Evolutionary conservation across 2,888 invertebrate species (phyloP), one percentile per base, ranked within the genome.

Genomic region (Cataglyphis cursor): DNA sequence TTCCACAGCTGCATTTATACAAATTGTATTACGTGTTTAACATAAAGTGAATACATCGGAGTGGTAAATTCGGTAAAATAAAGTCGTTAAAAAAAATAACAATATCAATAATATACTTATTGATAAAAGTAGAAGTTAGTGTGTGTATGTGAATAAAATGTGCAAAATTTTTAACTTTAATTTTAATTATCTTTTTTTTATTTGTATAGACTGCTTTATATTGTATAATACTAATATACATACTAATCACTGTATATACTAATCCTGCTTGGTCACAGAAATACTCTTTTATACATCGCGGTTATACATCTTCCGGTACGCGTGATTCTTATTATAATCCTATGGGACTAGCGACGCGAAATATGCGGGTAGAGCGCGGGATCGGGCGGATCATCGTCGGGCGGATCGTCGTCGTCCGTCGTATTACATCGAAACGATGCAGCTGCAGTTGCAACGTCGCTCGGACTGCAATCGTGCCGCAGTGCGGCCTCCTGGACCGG

Each of bases 401-500:
- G 24, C 21, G 41, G n/a, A n/a, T 44, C 44, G 35, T 31, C 41
- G n/a, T 54, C 21, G 70, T 54, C 66, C 76, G 44, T 85, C 70
- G 72, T 78, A 84, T 82, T 83, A 85, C 83, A 87, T 78, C 21
- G 74, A 70, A 81, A 78, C 76, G 82, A 73, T 66, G 86, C 86
- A 76, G 85, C 84, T 76, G 84, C 74, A 82, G 78, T 80, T 59
- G 54, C 83, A 54, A 84, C 81, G 74, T 64, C 81, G 72, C 57
- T 73, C 57, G 70, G 68, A 64, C 70, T 62, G 84, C 81, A 66
- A 72, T 44, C 48, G 83, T 70, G 70, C 88, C 82, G 88, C 90
- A 88, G 76, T 87, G 87, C 88, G 81, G 35, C 65, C 51, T 38
- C 24, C 24, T 86, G 89, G 70, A 86, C 87, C 78, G 87, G 89